Evolutionary conservation across 1,140 invertebrate genomes (phyloP), one percentile per base, ranked within the genome.

Genomic region (Drosophila sproati): DNA sequence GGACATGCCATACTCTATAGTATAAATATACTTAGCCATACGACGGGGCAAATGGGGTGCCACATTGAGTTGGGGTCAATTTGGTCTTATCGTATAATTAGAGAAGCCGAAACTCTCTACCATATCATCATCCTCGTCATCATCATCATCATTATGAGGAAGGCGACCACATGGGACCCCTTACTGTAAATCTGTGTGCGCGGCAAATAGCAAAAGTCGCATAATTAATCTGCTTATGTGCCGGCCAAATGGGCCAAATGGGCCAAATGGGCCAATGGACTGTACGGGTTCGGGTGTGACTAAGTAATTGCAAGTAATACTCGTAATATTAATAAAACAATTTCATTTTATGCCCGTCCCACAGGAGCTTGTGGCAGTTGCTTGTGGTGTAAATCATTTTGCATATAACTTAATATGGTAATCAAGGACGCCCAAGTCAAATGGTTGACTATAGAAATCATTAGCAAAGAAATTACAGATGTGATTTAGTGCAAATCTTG

Each of bases 161-260:
- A 29, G n/a, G 39, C 56, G 48, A 77, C 77, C 80, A 83, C 80
- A 83, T 83, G 80, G 63, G 81, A 76, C 50, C 72, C 61, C 47
- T 41, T 31, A 31, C 7, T 12, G 67, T 32, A 74, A 69, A 62
- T 61, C 59, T 62, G 57, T 78, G 50, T 72, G 67, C 51, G 28
- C 52, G 50, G 66, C 60, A 78, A 63, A 72, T 66, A 77, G 66
- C 78, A 86, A 87, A 86, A 87, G 82, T 86, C 68, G 78, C 82
- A 86, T 86, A 86, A 86, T 86, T 86, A 86, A 86, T 87, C 75
- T 86, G 82, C 82, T 86, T 86, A 86, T 86, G 81, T 69, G 78
- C 64, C 66, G 62, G 51, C 52, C 68, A 50, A 54, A 73, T 73
- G 45, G 51, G 62, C 41, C 12, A 12, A n/a, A n/a, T n/a, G n/a